Base-by-base conservation (phyloP, 2,888 invertebrate genomes). In the Orthosia gracilis region DNA sequence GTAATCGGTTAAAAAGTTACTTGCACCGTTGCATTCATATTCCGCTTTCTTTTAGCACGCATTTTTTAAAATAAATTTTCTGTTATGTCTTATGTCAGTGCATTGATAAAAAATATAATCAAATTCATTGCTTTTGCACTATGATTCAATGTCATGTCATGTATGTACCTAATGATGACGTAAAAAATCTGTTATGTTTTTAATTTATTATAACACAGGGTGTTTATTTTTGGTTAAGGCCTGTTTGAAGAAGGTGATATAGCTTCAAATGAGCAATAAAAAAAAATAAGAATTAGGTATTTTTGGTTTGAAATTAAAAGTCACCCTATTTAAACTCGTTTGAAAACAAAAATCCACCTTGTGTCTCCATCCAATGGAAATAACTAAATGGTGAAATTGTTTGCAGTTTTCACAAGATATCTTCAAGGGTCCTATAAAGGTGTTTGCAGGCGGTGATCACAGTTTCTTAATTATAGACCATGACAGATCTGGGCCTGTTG, bases 371-470 rank as follows among this genome's bases (percentile, higher is more conserved):
- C 21, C 52, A 70, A 66, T 67, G 18, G 45, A 59, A 71, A 21
- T 69, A 66, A 71, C 11, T 40, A 59, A 73, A 66, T 17, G 3
- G 3, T 54, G n/a, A 49, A 64, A 80, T 83, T 88, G 73, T 79
- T 93, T 91, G 45, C 93, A 96, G 96, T 94, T 95, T 74, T 79
- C 93, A 4, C 87, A 86, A n/a, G 95, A 95, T 3, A 75, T 90
- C 49, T 92, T 95, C 85, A 92, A 89, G 72, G 95, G 97, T 12
- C 95, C 97, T 0, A 96, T 97, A 73, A 96, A 96, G 85, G 97
- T 98, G 86, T 98, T 97, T 89, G 97, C 98, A 45, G 99, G 99
- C 7, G 99, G 99, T 12, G 98, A 99, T 95, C 98, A 98, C 90
- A 98, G 98, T 87, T 98, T 99, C 91, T 97, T 98, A 11, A 97